Base-by-base conservation (phyloP, 2,888 invertebrate species). In the Apamea sordens region DNA sequence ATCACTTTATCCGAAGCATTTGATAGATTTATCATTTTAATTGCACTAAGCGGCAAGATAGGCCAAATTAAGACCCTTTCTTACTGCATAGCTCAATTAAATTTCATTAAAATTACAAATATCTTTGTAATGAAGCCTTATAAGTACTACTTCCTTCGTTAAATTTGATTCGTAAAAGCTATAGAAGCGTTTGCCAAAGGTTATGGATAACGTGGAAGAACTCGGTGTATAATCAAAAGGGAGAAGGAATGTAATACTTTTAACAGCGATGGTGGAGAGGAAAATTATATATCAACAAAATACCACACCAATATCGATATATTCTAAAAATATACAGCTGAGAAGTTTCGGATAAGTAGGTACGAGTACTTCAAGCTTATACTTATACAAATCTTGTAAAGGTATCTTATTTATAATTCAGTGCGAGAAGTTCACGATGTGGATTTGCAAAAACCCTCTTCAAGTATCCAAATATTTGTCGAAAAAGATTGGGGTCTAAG, bases 401-500 rank as follows among this genome's bases (percentile, higher is more conserved):
- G 67, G 21, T 47, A 47, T 63, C 61, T n/a, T 44, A 77, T 18
- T 76, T 73, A 50, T 36, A 69, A 72, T 77, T 78, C 61, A 68
- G 71, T 70, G 65, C 15, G 61, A 67, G 41, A 61, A 63, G 41
- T 65, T 32, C 11, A 47, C 18, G 32, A 63, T 21, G 63, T 70
- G 72, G 63, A 32, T 75, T 87, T 76, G 24, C 13, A 61, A n/a
- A 59, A 72, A 65, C 67, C 77, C 63, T 61, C 5, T 28, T 67
- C 15, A 11, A 59, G 44, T 67, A 53, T n/a, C 10, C 70, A 83
- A 87, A 87, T 87, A 83, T 81, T 87, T 81, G 76, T n/a, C 28
- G 24, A 71, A 75, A 70, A 41, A 67, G 53, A 84, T 75, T 84
- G 63, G 24, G 28, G 11, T 76, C n/a, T 64, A 24, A 63, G 68